phyloP scores from a whole-genome alignment of 2,113 vertebrate species.

The Zosterops hypoxanthus region DNA sequence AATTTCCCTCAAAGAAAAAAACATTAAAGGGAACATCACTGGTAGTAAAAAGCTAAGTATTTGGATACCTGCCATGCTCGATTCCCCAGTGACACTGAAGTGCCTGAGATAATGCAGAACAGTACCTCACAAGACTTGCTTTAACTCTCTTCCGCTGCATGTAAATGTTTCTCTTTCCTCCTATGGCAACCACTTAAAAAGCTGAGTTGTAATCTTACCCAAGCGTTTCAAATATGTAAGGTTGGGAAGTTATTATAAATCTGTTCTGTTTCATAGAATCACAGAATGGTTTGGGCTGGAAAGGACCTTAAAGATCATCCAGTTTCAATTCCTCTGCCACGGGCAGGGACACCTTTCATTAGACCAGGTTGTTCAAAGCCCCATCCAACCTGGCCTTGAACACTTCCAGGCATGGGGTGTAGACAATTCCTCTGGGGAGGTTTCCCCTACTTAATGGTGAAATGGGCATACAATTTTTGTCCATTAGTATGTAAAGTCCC shows the following conservation, averaged over 20 bases:
- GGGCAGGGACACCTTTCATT: not conserved
- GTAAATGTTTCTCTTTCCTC: conserved; percentile 40
- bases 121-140: not conserved
- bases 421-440: not conserved
- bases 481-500: not conserved
- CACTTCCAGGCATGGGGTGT: not conserved
- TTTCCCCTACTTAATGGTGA: not conserved
- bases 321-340: not conserved
- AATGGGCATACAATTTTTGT: not conserved
- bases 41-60: conserved; percentile 6
- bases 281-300: not conserved
- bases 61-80: not conserved
- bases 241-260: not conserved
- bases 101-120: conserved; percentile 24
- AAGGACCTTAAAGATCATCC: not conserved
- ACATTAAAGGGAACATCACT: not conserved
- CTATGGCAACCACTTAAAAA: conserved; percentile 11
- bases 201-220: not conserved
- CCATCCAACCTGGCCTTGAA: not conserved
- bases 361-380: not conserved
- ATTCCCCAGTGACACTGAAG: not conserved
- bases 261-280: not conserved
- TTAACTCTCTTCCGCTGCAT: not conserved
- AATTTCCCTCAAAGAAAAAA: conserved; percentile 16
- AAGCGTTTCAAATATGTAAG: not conserved